A percentile compares a stretch with the other conserved stretches of the same genome.
Conservation (phyloP, 1,140 invertebrate genomes). For the Pseudomyrmex concolor region DNA sequence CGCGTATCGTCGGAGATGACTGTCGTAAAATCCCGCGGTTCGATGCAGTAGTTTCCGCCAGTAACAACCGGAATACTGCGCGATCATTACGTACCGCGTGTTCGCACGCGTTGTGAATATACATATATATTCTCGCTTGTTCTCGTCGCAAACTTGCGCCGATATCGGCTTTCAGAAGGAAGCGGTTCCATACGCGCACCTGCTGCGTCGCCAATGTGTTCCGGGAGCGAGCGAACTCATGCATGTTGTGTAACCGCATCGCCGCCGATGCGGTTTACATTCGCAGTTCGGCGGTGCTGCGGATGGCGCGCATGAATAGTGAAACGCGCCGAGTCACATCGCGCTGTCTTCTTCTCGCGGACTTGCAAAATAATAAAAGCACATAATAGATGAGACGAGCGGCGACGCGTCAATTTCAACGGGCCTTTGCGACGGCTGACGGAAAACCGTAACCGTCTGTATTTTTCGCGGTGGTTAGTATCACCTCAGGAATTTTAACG, state of each 20-base stretch:
- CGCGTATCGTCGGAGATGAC: not conserved
- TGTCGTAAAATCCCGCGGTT: constrained; percentile 36
- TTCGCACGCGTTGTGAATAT: not conserved
- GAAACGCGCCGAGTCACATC: constrained; percentile 1
- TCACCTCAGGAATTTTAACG: too few relatives aligned
- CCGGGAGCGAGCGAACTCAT: not conserved
- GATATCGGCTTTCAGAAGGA: not conserved
- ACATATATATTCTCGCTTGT: constrained; percentile 15
- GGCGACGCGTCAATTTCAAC: too few relatives aligned
- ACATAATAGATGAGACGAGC: too few relatives aligned
- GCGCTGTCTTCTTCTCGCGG: too few relatives aligned
- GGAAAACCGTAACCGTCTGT: too few relatives aligned
- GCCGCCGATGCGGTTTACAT: constrained; percentile 24
- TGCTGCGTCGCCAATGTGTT: constrained; percentile 7
- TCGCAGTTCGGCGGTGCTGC: constrained; percentile 4
- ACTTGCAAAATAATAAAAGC: not conserved
- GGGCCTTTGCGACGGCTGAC: too few relatives aligned
- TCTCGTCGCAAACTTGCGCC: constrained; percentile 31
- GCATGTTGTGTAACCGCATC: constrained; percentile 33
- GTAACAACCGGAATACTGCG: constrained; percentile 25
- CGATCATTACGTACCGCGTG: constrained; percentile 28
- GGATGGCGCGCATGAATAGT: constrained; percentile 34
- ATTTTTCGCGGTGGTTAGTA: too few relatives aligned
- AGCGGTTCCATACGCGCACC: constrained; percentile 24
- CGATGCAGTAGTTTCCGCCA: constrained; percentile 18